Base-by-base conservation (phyloP, 2,797 vertebrate species). In the Sebastolobus alascanus region DNA sequence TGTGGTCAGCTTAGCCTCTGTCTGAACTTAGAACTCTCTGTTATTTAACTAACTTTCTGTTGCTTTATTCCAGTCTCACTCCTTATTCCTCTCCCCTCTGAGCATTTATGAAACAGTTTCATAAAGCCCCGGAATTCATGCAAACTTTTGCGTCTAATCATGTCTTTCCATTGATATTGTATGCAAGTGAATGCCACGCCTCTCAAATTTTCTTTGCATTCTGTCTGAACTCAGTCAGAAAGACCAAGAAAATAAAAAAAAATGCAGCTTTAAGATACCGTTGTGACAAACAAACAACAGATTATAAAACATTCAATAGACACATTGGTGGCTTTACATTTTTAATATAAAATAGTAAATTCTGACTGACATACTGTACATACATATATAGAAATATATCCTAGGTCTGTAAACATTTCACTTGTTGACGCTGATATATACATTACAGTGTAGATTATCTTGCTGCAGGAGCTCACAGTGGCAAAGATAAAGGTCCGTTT, bases 351-450 rank as follows among this genome's bases (percentile, higher is more conserved):
- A 87, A n/a, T 77, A 20, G 8, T 79, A 75, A 70, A 82, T 82
- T 68, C 46, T 68, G 40, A 80, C 18, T 83, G 12, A 73, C 82
- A 65, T 54, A 76, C 14, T 87, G 27, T 86, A 90, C 71, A 89
- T 72, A 82, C 58, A 84, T 82, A 66, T 89, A 80, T 31, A 90
- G 65, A 90, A 66, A 84, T 63, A 66, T 33, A 76, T 64, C 77
- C 65, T 61, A 86, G 72, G 64, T 87, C 55, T 89, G 90, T 92
- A 90, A 92, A 93, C 82, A 80, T 77, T 83, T 75, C 10, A 52
- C 20, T 61, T 75, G n/a, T 33, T 72, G 63, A 59, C 60, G 64
- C 9, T 71, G 25, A 52, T 66, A 16, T n/a, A 50, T 10, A 18
- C 7, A 37, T 77, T 56, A 46, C 2, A 40, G 46, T 54, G 56